Percentiles rank a stretch among this genome's conserved stretches.
Conservation (phyloP, 2,113 vertebrate species). For the Onychostoma macrolepis region DNA sequence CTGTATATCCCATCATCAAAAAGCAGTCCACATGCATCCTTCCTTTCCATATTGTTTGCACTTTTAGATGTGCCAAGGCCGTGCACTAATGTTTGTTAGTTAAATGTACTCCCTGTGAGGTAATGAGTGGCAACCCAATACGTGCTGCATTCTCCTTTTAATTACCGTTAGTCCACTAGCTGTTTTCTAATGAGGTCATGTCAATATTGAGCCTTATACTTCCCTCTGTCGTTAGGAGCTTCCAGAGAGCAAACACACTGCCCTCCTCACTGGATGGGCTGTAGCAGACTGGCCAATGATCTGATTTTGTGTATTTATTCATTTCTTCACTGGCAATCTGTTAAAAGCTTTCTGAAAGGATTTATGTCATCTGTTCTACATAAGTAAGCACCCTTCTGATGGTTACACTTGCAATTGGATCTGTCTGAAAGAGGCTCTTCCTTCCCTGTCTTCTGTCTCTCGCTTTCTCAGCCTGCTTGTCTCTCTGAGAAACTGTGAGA, state of each 20-base stretch:
- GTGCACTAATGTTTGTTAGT: slow-evolving; percentile 22
- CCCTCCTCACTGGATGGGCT: not conserved
- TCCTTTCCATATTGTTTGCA: not conserved
- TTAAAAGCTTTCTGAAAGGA: slow-evolving; percentile 16
- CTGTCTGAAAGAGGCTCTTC: slow-evolving; percentile 19
- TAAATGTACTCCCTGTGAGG: slow-evolving; percentile 32
- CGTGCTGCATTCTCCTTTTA: slow-evolving; percentile 22
- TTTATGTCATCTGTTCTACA: slow-evolving; percentile 6
- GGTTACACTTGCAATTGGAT: slow-evolving; percentile 18
- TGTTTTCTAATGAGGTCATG: slow-evolving; percentile 34
- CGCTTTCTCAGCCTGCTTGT: slow-evolving; percentile 40
- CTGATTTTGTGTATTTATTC: slow-evolving; percentile 20
- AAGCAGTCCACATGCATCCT: not conserved
- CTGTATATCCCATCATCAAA: not conserved
- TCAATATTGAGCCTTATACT: slow-evolving; percentile 35
- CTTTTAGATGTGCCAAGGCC: slow-evolving; percentile 5
- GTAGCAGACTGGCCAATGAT: not conserved
- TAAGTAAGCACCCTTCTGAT: not conserved
- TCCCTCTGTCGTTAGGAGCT: not conserved
- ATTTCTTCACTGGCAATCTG: not conserved
- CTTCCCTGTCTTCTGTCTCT: slow-evolving; percentile 19
- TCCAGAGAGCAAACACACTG: not conserved
- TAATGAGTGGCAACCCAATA: slow-evolving; percentile 39
- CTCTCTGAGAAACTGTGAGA: slow-evolving; percentile 41
- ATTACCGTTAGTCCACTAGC: slow-evolving; percentile 37